Evolutionary conservation across 2,797 vertebrate genomes (phyloP).

Genomic region (Cyclopterus lumpus): DNA sequence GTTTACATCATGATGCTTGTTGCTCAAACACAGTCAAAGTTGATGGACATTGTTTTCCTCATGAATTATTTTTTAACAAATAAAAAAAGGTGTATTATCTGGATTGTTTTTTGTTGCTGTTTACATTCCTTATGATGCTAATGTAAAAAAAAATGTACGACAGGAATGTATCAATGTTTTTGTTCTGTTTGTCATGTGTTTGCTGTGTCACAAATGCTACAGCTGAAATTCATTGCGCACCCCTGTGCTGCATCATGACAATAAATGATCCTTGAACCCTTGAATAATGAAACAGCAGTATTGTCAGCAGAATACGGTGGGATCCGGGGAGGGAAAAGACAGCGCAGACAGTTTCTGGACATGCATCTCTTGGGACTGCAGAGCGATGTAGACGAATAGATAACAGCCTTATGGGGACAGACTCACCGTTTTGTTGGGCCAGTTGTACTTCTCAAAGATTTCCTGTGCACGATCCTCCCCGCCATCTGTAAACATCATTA

Average conservation of each 20-base stretch:
- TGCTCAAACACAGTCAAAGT: not conserved
- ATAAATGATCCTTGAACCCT: not conserved
- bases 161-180: too few relatives aligned
- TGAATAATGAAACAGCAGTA: constrained; percentile 48
- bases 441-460: constrained; percentile 98
- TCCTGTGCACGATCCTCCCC: constrained; percentile 97
- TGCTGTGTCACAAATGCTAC: not conserved
- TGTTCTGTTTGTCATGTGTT: not conserved
- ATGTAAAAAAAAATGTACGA: too few relatives aligned
- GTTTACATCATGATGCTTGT: not conserved
- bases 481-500: constrained; percentile 99
- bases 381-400: constrained; percentile 33
- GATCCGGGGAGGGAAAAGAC: constrained; percentile 9
- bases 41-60: not conserved
- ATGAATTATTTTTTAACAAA: too few relatives aligned
- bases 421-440: constrained; percentile 98
- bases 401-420: constrained; percentile 38
- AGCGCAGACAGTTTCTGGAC: constrained; percentile 32
- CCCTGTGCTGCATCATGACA: not conserved
- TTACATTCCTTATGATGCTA: too few relatives aligned
- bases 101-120: too few relatives aligned
- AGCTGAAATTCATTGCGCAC: not conserved
- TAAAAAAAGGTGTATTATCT: not conserved
- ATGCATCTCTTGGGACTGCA: constrained; percentile 37
- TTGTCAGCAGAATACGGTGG: constrained; percentile 34